Conservation (phyloP, 35 echinoderm and acorn worm genomes). For the Apostichopus japonicus region DNA sequence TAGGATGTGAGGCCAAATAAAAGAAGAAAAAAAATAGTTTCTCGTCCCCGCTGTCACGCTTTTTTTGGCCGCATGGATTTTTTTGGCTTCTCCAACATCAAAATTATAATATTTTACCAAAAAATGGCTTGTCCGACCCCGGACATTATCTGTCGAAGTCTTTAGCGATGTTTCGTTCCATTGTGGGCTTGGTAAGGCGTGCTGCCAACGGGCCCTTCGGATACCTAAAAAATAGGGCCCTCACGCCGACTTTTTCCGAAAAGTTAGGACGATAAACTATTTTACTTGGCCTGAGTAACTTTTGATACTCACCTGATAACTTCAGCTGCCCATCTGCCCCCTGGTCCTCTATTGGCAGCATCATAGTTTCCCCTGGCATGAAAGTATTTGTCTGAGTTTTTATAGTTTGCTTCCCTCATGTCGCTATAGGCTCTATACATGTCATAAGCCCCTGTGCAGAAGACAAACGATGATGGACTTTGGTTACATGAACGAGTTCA, state of each 20-base stretch:
- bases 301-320: conserved; percentile 53
- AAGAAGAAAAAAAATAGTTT: neutral
- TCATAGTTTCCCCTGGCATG: conserved; percentile 58
- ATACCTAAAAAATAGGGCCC: too few species aligned
- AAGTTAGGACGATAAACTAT: neutral
- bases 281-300: neutral
- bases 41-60: too few species aligned
- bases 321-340: conserved; percentile 58
- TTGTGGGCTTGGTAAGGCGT: too few species aligned
- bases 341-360: conserved; percentile 60
- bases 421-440: neutral
- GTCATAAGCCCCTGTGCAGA: conserved; percentile 40
- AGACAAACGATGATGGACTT: conserved; percentile 17
- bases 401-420: conserved; percentile 34
- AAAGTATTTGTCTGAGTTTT: conserved; percentile 55
- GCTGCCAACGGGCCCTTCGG: too few species aligned
- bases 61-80: too few species aligned
- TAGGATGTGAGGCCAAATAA: too few species aligned
- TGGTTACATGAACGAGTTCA: conserved; percentile 8
- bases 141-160: too few species aligned
- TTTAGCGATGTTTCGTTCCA: too few species aligned
- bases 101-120: too few species aligned
- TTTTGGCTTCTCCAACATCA: too few species aligned
- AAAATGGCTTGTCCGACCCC: too few species aligned
- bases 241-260: too few species aligned